Base-by-base conservation (phyloP, 2,797 vertebrate species). In the Myripristis jacobus region DNA sequence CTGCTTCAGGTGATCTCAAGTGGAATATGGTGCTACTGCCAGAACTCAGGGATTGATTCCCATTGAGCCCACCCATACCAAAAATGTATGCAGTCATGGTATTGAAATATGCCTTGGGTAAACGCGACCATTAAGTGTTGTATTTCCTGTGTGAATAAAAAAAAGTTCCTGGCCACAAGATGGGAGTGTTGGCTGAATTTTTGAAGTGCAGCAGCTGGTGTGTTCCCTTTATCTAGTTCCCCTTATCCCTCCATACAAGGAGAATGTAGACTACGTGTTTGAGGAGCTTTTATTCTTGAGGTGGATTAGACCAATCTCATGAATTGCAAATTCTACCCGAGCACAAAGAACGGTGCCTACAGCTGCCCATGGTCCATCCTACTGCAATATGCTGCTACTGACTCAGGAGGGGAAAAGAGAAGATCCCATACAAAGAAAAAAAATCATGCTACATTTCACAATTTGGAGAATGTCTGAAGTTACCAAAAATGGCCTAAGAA, bases 241-340 rank as follows among this genome's bases (percentile, higher is more conserved):
- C 43, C 9, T 8, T 56, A 70, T 58, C 12, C 43, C 50, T 2
- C 43, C 9, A 10, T 56, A 70, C 60, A 86, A 79, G 83, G 61
- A 75, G 57, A 66, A 59, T 58, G 43, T 16, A 55, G 36, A 36
- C 34, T 36, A 13, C 13, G 11, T 29, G 69, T 64, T 55, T 43
- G 31, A 69, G 27, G 31, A 38, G 50, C 43, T 84, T 84, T 73
- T 76, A 75, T 74, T 79, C 66, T 77, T 52, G 48, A 48, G 21
- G 12, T 53, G 71, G 75, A 85, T 86, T 66, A 68, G 57, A 47
- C 46, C 22, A 21, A 9, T 31, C 63, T 86, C 77, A 81, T 86
- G 77, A 88, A 89, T 82, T 88, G 81, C 84, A 84, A 82, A 85
- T 91, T 57, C 3, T 19, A 44, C 24, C 29, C 41, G 4, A 56